phyloP scores from a whole-genome alignment of 2,797 vertebrate species.

The Picus viridis region DNA sequence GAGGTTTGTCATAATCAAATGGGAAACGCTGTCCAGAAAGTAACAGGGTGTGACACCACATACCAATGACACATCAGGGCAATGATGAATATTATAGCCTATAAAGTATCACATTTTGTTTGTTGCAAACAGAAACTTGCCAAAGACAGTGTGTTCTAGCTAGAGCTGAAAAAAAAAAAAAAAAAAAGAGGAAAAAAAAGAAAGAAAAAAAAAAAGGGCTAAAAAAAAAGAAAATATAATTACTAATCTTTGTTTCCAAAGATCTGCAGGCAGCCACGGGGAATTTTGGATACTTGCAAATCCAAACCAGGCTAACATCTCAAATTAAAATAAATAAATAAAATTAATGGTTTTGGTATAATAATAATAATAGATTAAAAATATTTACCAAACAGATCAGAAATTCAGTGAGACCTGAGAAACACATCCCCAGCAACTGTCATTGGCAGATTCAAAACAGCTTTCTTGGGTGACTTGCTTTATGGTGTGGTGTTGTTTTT shows the following conservation, averaged over 20 bases:
- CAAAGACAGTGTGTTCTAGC: constrained; percentile 52
- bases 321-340: not conserved
- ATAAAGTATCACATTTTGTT: constrained; percentile 70
- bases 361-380: not conserved
- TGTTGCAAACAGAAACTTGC: constrained; percentile 69
- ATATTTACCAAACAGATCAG: not conserved
- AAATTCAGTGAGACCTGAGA: not conserved
- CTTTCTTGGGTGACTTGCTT: not conserved
- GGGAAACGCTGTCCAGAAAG: constrained; percentile 34
- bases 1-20: constrained; percentile 51
- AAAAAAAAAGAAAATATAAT: not conserved
- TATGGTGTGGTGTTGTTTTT: not conserved
- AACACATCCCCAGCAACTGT: not conserved
- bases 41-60: constrained; percentile 65
- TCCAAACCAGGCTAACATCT: not conserved
- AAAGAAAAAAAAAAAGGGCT: not conserved
- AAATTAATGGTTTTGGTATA: not conserved
- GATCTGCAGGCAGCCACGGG: not conserved
- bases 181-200: not conserved
- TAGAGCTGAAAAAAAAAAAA: constrained; percentile 17
- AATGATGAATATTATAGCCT: constrained; percentile 67
- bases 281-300: constrained; percentile 38
- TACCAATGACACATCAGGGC: constrained; percentile 67
- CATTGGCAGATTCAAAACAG: not conserved
- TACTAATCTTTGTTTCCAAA: constrained; percentile 57